phyloP scores from a whole-genome alignment of 2,113 vertebrate genomes.

The Eubucco bourcierii region DNA sequence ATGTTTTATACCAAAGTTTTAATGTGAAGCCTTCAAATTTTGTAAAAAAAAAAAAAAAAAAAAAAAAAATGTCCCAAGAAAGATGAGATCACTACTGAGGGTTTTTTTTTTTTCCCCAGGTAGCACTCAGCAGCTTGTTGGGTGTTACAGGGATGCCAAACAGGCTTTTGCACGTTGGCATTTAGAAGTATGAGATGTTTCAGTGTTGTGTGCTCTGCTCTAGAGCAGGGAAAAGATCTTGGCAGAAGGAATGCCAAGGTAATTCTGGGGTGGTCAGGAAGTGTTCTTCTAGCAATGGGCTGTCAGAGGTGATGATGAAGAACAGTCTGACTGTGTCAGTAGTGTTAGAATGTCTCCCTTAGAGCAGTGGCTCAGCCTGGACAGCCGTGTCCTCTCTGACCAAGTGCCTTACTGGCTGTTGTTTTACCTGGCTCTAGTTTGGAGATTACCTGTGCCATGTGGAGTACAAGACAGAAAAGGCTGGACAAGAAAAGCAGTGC shows the following conservation, averaged over 20 bases:
- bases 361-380: conserved; percentile 30
- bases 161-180: conserved; percentile 28
- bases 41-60: not conserved
- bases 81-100: conserved; percentile 33
- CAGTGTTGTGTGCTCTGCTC: not conserved
- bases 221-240: not conserved
- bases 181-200: not conserved
- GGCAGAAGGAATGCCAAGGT: not conserved
- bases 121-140: conserved; percentile 31
- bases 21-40: conserved; percentile 70
- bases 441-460: conserved; percentile 41
- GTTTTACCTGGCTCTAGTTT: conserved; percentile 44
- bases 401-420: conserved; percentile 81
- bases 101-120: not conserved
- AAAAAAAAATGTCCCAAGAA: not conserved
- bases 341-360: conserved; percentile 21
- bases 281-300: not conserved
- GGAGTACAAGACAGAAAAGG: not conserved
- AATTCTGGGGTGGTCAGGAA: not conserved
- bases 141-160: conserved; percentile 16
- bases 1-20: conserved; percentile 79
- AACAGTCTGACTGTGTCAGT: not conserved
- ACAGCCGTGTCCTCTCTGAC: conserved; percentile 48
- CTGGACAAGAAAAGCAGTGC: not conserved
- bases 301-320: not conserved